These are phyloP conservation scores for Sebastes hopkinsi DNA, from an alignment of 2,797 vertebrate species.

Conservation along the genomic window DNA sequence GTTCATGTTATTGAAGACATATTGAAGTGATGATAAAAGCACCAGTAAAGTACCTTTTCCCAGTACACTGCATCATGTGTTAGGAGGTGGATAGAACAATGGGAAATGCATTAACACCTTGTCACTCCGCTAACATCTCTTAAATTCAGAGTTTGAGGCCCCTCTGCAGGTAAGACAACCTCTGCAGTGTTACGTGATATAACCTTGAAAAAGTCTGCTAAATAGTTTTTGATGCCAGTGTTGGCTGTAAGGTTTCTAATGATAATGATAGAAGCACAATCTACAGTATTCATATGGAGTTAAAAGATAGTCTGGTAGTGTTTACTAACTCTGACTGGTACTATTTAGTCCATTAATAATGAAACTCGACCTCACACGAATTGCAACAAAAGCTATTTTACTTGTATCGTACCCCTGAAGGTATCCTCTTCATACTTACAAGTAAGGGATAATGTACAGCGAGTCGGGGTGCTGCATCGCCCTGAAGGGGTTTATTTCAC, in stretches of 20 bases:
- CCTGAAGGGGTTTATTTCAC: no score
- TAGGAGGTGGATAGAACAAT: no score
- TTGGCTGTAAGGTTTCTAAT: not conserved
- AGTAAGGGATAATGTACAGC: no score
- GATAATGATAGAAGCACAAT: not conserved
- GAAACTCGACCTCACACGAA: no score
- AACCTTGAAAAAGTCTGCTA: constrained; percentile 3
- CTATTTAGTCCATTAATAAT: no score
- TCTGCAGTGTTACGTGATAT: constrained; percentile 11
- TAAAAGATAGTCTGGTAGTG: not conserved
- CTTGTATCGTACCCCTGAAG: no score
- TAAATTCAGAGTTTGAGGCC: not conserved
- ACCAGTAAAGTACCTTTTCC: not conserved
- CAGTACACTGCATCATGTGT: no score
- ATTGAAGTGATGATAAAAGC: not conserved
- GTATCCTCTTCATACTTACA: no score
- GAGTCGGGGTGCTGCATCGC: no score
- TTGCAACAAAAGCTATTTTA: no score
- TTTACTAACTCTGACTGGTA: not conserved
- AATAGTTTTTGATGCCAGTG: not conserved
- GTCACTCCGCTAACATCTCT: not conserved
- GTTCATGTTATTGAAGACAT: no score
- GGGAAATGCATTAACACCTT: not conserved
- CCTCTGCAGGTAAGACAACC: not conserved
- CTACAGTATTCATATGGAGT: not conserved